Percentiles rank a stretch among this genome's conserved stretches.
Evolutionary conservation across 2,888 invertebrate genomes (phyloP).

Genomic region (Ochropleura leucogaster): DNA sequence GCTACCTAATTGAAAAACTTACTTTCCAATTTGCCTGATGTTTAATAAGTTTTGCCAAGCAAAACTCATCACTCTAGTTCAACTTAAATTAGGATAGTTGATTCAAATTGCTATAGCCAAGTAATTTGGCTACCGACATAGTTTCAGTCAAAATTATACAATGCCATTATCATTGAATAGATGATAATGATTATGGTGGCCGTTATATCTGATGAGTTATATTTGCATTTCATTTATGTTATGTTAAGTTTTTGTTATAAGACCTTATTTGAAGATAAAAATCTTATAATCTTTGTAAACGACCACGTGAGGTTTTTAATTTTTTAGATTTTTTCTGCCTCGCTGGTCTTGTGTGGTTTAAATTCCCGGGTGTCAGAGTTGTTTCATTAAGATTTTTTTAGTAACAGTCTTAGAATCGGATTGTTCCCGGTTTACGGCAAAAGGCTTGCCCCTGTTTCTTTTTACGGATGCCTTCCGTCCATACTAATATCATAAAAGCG

Average conservation of each 20-base stretch:
- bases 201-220: neutral
- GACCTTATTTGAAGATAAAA: neutral
- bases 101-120: constrained; percentile 23
- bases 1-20: constrained; percentile 31
- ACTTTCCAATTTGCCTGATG: constrained; percentile 20
- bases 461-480: too few relatives aligned
- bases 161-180: constrained; percentile 23
- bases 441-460: too few relatives aligned
- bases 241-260: constrained; percentile 1
- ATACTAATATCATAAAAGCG: too few relatives aligned
- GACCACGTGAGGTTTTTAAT: too few relatives aligned
- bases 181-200: constrained; percentile 20
- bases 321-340: too few relatives aligned
- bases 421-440: too few relatives aligned
- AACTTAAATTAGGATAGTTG: constrained; percentile 32
- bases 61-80: constrained; percentile 33
- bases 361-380: too few relatives aligned
- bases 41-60: constrained; percentile 40
- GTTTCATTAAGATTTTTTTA: too few relatives aligned
- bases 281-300: too few relatives aligned
- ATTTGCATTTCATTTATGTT: constrained; percentile 29
- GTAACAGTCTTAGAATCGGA: too few relatives aligned
- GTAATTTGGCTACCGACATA: constrained; percentile 15
- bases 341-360: too few relatives aligned
- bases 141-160: neutral